Percentiles rank a stretch among this genome's conserved stretches.
These are phyloP conservation scores for Tyrophagus putrescentiae DNA, from an alignment of 1,140 invertebrate genomes.

Conservation along the genomic window DNA sequence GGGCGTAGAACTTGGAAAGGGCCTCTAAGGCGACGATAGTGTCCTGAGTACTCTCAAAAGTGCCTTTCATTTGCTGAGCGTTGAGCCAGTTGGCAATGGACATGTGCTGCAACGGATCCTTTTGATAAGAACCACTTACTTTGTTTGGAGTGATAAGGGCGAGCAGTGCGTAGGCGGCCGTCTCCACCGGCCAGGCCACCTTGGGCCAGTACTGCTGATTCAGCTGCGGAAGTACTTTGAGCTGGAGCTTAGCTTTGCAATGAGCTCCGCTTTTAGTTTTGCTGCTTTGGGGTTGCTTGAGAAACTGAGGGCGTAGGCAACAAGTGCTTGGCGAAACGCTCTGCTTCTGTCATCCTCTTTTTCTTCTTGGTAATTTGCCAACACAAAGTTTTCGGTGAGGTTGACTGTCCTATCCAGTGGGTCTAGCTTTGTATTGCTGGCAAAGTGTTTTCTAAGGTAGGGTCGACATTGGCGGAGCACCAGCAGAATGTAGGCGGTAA, in stretches of 20 bases:
- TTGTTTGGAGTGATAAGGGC: conserved; percentile 11
- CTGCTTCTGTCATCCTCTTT: no score
- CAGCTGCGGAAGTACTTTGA: neutral
- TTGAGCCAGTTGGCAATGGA: conserved; percentile 34
- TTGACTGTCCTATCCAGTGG: no score
- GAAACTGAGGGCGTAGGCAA: conserved; percentile 26
- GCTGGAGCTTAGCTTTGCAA: neutral
- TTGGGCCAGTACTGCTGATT: conserved; percentile 21
- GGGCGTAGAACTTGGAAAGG: conserved; percentile 31
- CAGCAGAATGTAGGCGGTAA: conserved; percentile 27
- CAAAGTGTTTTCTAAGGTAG: neutral
- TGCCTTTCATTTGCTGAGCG: conserved; percentile 30
- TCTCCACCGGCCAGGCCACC: conserved; percentile 13
- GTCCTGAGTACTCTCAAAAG: conserved; percentile 36
- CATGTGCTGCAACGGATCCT: conserved; percentile 15
- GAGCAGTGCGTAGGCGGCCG: conserved; percentile 19
- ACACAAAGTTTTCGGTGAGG: no score
- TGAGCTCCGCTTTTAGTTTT: neutral
- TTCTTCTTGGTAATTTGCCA: no score
- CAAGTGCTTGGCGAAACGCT: no score
- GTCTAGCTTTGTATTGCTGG: no score
- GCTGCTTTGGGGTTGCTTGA: neutral
- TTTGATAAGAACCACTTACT: no score
- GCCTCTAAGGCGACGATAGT: conserved; percentile 36
- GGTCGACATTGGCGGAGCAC: conserved; percentile 24